Base-by-base conservation (phyloP, 30 jellyfish, hydroid and myxozoan genomes). In the Nemopilema nomurai region DNA sequence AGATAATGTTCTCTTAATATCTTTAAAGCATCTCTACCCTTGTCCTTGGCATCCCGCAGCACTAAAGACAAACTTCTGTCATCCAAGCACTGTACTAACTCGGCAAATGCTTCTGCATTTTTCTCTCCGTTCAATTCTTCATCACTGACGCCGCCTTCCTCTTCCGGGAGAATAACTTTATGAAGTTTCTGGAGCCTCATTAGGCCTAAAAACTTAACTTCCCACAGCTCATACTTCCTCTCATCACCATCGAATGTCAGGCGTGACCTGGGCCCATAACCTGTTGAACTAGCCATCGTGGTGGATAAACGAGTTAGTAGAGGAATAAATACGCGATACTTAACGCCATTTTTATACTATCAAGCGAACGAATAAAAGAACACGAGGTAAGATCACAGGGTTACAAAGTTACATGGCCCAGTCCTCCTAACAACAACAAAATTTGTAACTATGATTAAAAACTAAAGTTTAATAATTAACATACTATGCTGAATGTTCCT, bases 261-360 rank as follows among this genome's bases (percentile, higher is more conserved):
- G 77, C 52, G 30, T 51, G 77, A 8, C 73, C 86, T 76, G 86
- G 86, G 86, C 86, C 86, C 86, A 76, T 76, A 76, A 41, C 86
- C 86, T 76, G 86, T 76, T 76, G 57, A 49, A 28, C 77, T 67
- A 41, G 57, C 57, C 57, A 41, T 41, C 57, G 57, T 41, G 57
- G 57, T 41, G 57, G 57, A 41, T 41, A 41, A 41, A 41, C 57
- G 57, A 41, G 57, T 41, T 41, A 41, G 57, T 41, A 41, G 57
- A 41, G 57, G 57, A 41, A 41, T 41, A 41, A 41, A 41, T 41
- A 41, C 57, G 57, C 57, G 57, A 41, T 41, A 41, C 57, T 41
- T 41, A 41, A 41, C 57, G 57, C 57, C 57, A 41, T 41, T 41
- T 41, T 41, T 41, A 41, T 41, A 41, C 13, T 41, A 41, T 41